These are phyloP conservation scores for Clarias macrocephalus DNA, from an alignment of 2,113 vertebrate species.

Conservation along the genomic window DNA sequence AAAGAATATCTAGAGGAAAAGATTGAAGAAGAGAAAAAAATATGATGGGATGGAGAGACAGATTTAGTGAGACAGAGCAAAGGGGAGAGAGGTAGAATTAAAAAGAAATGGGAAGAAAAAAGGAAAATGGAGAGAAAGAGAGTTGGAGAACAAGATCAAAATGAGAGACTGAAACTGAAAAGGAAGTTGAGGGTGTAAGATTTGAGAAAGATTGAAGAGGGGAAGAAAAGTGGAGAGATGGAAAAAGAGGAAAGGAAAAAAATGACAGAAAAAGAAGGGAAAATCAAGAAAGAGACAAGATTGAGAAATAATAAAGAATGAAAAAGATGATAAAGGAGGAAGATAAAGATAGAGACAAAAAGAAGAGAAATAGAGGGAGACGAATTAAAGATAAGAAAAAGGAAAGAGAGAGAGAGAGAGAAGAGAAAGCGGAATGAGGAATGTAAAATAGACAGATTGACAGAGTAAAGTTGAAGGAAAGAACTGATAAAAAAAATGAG, in stretches of 20 bases:
- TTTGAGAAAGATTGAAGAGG: background rate
- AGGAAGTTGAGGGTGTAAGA: background rate
- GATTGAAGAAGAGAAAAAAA: background rate
- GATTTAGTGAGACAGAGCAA: background rate
- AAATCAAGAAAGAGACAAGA: background rate
- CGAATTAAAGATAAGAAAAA: background rate
- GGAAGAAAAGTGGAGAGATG: too few relatives aligned
- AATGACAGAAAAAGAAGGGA: background rate
- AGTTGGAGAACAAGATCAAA: background rate
- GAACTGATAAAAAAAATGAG: background rate
- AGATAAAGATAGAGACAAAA: background rate
- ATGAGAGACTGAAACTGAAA: background rate
- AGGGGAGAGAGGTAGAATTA: background rate
- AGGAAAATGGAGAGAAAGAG: background rate
- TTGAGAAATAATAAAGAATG: background rate
- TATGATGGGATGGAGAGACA: background rate
- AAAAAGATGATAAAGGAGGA: background rate
- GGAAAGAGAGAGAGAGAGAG: slow-evolving; percentile 33
- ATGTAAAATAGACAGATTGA: too few relatives aligned
- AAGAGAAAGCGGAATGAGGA: background rate
- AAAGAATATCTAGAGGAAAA: background rate
- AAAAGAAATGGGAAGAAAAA: background rate
- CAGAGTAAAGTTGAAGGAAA: background rate
- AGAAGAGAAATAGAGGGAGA: background rate
- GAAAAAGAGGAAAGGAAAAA: background rate